Conservation (phyloP, 2,113 vertebrate species). For the Antigone vipio region DNA sequence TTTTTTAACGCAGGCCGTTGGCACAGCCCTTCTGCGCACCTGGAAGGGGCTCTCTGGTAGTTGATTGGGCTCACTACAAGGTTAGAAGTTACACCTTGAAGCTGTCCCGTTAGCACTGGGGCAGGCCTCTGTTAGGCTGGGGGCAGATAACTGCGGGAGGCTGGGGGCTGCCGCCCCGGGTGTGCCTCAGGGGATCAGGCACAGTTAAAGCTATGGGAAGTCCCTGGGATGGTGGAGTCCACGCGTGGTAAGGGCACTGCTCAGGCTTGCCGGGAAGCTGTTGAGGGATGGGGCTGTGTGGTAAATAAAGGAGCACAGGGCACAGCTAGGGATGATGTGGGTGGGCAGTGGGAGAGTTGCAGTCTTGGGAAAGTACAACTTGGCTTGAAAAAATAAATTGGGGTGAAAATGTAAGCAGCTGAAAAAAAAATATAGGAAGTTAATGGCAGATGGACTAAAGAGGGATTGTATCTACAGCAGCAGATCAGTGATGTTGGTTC, state of each 20-base stretch:
- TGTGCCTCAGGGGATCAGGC: background rate
- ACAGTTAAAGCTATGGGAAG: rapidly evolving
- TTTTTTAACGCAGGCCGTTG: rapidly evolving
- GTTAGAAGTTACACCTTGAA: background rate
- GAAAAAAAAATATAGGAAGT: too few relatives aligned
- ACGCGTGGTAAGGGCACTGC: rapidly evolving
- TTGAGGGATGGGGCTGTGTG: rapidly evolving
- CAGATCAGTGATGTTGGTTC: background rate
- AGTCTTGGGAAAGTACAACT: rapidly evolving
- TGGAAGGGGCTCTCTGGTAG: too few relatives aligned
- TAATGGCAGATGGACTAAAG: background rate
- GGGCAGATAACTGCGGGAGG: too few relatives aligned
- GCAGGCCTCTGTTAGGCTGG: too few relatives aligned
- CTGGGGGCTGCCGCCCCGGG: too few relatives aligned
- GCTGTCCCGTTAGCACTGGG: too few relatives aligned
- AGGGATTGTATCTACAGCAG: too few relatives aligned
- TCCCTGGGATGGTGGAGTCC: too few relatives aligned
- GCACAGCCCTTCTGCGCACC: rapidly evolving
- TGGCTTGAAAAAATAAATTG: too few relatives aligned
- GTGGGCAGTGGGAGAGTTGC: background rate
- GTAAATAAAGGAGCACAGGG: too few relatives aligned
- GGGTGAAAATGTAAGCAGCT: background rate
- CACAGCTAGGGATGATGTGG: rapidly evolving
- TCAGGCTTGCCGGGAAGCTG: background rate
- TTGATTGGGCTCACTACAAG: background rate